phyloP scores from a whole-genome alignment of 2,113 vertebrate species.

The Orthonyx spaldingii region DNA sequence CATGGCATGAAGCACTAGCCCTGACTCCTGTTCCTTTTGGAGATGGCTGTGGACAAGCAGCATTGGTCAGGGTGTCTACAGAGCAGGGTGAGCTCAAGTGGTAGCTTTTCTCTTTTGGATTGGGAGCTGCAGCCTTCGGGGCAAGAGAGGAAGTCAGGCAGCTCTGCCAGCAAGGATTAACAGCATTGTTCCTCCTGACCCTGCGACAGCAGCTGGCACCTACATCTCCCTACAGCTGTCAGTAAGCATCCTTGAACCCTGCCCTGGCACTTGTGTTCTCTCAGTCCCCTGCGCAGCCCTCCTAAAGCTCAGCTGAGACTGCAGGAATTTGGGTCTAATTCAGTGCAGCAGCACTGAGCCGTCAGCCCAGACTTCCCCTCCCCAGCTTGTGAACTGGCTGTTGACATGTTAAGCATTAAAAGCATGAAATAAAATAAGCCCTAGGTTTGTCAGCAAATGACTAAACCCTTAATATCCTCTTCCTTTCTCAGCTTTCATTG shows the following conservation, averaged over 20 bases:
- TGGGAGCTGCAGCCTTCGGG: neutral
- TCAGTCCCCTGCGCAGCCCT: neutral
- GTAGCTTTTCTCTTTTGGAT: neutral
- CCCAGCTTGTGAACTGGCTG: neutral
- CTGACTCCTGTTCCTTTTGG: neutral
- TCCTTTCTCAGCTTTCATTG: conserved; percentile 31
- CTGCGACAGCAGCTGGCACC: neutral
- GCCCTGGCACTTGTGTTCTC: neutral
- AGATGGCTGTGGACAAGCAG: neutral
- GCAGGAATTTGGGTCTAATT: neutral
- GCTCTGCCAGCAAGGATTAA: neutral
- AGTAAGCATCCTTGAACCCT: neutral
- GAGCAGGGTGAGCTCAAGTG: neutral
- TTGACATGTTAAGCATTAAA: neutral
- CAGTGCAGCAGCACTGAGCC: neutral
- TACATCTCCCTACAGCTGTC: neutral
- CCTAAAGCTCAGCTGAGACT: neutral
- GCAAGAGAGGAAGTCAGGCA: neutral
- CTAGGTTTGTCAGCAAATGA: conserved; percentile 28
- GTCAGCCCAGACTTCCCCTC: neutral
- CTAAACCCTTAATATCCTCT: conserved; percentile 11
- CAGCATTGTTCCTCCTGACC: neutral
- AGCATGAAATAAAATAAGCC: neutral
- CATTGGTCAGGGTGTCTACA: neutral
- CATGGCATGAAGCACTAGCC: neutral